These are phyloP conservation scores for Craterocephalus amniculus DNA, from an alignment of 2,797 vertebrate genomes.

Conservation along the genomic window DNA sequence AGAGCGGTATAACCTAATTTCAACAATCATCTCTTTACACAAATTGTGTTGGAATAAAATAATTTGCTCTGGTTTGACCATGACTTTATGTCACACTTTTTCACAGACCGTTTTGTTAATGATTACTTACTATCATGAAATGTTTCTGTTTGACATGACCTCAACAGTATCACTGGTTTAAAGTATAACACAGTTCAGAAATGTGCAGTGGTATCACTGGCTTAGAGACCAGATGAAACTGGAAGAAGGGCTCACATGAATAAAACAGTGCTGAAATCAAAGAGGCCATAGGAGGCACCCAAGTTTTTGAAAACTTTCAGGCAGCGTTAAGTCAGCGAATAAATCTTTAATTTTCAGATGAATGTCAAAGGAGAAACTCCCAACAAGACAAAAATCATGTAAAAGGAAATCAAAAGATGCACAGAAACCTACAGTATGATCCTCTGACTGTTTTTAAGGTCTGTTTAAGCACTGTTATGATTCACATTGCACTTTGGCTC, in stretches of 20 bases:
- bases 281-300: background rate
- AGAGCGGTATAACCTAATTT: background rate
- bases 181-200: background rate
- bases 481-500: background rate
- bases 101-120: background rate
- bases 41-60: background rate
- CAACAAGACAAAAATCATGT: background rate
- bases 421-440: background rate
- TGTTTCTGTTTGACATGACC: background rate
- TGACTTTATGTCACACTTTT: background rate
- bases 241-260: conserved; percentile 1
- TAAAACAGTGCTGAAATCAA: conserved; percentile 22
- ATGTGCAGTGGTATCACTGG: background rate
- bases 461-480: background rate
- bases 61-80: background rate
- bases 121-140: background rate
- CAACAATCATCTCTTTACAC: background rate
- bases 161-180: background rate
- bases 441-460: background rate
- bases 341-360: background rate
- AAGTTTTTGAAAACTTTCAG: conserved; percentile 5
- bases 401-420: background rate
- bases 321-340: conserved; percentile 1
- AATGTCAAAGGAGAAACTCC: background rate
- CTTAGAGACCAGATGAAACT: background rate